These are phyloP conservation scores for Tenthredo scrophulariae DNA, from an alignment of 2,888 invertebrate species.

Conservation along the genomic window DNA sequence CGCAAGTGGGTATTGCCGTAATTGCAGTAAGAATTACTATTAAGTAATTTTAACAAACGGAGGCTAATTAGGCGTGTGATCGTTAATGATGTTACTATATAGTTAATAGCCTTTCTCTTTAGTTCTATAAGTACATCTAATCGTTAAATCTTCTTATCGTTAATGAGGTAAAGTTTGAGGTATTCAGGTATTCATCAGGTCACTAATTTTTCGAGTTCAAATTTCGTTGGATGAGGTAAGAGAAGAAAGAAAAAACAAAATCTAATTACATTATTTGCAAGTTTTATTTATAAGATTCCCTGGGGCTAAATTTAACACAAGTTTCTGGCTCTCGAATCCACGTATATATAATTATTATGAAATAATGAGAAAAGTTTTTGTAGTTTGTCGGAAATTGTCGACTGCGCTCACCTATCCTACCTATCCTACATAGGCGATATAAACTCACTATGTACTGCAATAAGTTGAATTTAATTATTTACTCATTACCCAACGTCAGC, in stretches of 20 bases:
- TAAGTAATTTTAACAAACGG: constrained; percentile 4
- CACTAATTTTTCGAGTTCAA: neutral
- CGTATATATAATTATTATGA: neutral
- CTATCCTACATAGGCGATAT: neutral
- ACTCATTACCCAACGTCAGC: neutral
- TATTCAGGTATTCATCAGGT: neutral
- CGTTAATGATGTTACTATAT: neutral
- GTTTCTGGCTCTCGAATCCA: neutral
- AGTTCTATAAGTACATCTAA: neutral
- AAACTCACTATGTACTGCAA: neutral
- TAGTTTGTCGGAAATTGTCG: neutral
- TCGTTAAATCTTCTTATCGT: neutral
- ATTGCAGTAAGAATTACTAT: neutral
- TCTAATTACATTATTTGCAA: neutral
- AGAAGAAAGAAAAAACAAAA: neutral
- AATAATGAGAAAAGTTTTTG: neutral
- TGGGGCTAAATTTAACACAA: neutral
- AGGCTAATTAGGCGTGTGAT: constrained; percentile 23
- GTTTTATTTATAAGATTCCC: too few relatives aligned
- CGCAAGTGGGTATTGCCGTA: too few relatives aligned
- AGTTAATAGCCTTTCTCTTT: neutral
- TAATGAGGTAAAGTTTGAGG: neutral
- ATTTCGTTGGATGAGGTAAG: neutral
- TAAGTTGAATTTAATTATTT: neutral
- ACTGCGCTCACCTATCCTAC: neutral